These are phyloP conservation scores for Cyaniris semiargus DNA, from an alignment of 2,888 invertebrate species.

Conservation along the genomic window DNA sequence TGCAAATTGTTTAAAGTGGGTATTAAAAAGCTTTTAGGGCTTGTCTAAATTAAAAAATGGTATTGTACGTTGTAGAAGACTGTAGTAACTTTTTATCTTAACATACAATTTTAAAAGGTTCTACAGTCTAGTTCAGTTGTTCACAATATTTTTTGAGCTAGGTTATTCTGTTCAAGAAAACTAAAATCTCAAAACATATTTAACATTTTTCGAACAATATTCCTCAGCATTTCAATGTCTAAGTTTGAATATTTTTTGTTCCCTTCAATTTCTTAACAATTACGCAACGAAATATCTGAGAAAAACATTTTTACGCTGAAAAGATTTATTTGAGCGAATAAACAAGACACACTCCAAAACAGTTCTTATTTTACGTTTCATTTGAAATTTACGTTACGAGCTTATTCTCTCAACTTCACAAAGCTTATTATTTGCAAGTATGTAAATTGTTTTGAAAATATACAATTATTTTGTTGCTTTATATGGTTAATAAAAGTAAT, in stretches of 20 bases:
- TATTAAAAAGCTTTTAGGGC: no score
- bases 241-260: neutral
- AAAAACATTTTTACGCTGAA: conserved; percentile 11
- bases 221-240: neutral
- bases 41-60: neutral
- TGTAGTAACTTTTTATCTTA: no score
- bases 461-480: neutral
- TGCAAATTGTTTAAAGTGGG: neutral
- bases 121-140: no score
- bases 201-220: neutral
- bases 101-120: no score
- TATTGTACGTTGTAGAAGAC: neutral
- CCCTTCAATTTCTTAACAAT: neutral
- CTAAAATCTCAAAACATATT: neutral
- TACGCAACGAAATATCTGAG: neutral
- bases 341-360: conserved; percentile 1
- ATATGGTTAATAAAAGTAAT: neutral
- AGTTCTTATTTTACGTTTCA: conserved; percentile 12
- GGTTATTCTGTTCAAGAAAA: neutral
- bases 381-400: conserved; percentile 17
- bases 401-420: conserved; percentile 2
- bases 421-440: neutral
- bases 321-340: conserved; percentile 20
- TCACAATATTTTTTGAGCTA: no score
- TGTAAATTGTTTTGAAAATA: neutral